Evolutionary conservation across 35 echinoderm and acorn worm genomes (phyloP).

Genomic region (Apostichopus parvimensis): DNA sequence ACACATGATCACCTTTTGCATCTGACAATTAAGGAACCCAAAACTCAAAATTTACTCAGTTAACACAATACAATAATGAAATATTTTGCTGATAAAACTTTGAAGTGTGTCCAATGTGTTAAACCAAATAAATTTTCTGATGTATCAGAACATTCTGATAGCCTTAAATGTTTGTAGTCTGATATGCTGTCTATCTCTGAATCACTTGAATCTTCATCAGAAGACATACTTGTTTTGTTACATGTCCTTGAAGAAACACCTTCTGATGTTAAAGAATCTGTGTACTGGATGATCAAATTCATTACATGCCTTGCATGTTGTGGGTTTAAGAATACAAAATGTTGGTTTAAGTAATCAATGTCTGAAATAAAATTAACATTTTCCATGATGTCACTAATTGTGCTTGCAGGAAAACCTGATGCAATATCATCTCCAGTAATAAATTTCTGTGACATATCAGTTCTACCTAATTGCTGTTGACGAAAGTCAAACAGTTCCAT

Average conservation of each 20-base stretch:
- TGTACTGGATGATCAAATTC: not conserved
- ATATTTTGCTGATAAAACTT: not conserved
- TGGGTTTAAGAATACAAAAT: not conserved
- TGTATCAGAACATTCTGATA: not conserved
- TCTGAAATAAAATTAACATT: not conserved
- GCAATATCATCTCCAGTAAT: slow-evolving; percentile 31
- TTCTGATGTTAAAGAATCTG: not conserved
- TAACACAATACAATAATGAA: not conserved
- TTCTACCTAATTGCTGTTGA: not conserved
- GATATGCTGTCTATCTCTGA: not conserved
- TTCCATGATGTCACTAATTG: not conserved
- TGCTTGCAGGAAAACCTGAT: not conserved
- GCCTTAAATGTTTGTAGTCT: not conserved
- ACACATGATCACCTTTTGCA: no score
- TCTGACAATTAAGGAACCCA: no score
- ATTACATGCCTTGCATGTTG: not conserved
- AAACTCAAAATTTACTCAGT: not conserved
- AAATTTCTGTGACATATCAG: not conserved
- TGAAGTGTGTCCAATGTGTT: not conserved
- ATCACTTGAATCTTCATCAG: not conserved
- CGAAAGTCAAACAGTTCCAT: not conserved
- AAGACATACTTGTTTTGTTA: not conserved
- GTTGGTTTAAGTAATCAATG: not conserved
- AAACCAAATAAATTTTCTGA: not conserved
- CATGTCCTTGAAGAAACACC: no score